A percentile compares a stretch with the other conserved stretches of the same genome.
Conservation (phyloP, 1,140 invertebrate species). For the Potamilus streckersoni region DNA sequence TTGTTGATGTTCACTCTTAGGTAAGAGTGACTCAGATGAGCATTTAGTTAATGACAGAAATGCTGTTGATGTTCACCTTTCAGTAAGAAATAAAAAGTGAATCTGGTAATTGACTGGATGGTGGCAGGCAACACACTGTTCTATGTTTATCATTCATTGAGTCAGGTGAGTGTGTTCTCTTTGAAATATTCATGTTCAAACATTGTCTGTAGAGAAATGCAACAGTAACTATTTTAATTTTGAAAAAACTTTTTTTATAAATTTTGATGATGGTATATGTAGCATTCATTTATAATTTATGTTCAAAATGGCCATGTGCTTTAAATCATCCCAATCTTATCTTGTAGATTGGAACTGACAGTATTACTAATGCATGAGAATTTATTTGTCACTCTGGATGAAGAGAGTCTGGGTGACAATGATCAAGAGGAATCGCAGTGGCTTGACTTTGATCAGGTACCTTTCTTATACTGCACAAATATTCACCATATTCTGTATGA, state of each 20-base stretch:
- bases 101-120: too few species aligned
- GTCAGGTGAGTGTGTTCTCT: background rate
- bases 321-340: background rate
- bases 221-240: background rate
- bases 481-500: background rate
- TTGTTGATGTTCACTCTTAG: too few species aligned
- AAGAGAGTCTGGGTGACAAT: too few species aligned
- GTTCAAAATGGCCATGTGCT: too few species aligned
- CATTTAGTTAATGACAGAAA: too few species aligned
- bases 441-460: slow-evolving; percentile 48
- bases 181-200: background rate
- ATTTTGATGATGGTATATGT: background rate
- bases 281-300: too few species aligned
- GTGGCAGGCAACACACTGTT: too few species aligned
- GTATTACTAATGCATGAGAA: slow-evolving; percentile 53
- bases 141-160: too few species aligned
- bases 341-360: slow-evolving; percentile 50
- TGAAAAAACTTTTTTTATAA: background rate
- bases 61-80: too few species aligned
- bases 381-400: slow-evolving; percentile 29
- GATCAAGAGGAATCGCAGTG: slow-evolving; percentile 22
- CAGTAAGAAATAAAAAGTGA: too few species aligned
- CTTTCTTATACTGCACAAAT: background rate
- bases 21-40: too few species aligned
- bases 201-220: background rate